These are phyloP conservation scores for Eublepharis macularius DNA, from an alignment of 2,113 vertebrate genomes.

Conservation along the genomic window DNA sequence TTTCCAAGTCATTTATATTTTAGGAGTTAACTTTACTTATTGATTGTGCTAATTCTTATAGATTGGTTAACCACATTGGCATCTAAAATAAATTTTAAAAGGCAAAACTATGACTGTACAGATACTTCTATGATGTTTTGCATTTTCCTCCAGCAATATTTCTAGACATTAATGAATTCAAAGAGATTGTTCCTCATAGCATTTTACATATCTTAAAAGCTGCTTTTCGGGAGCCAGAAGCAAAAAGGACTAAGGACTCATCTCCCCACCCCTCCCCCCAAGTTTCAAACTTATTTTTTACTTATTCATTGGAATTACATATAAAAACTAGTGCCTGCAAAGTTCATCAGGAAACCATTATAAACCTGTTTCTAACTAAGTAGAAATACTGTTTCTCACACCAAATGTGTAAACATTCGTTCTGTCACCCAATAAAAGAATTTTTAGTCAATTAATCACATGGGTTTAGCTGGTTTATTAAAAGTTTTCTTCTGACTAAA, in stretches of 20 bases:
- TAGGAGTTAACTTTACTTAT: not conserved
- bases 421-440: no score
- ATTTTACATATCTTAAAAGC: not conserved
- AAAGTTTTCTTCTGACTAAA: no score
- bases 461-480: no score
- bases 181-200: not conserved
- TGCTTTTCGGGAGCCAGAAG: not conserved
- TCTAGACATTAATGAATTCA: not conserved
- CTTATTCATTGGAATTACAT: no score
- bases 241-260: not conserved
- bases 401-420: no score
- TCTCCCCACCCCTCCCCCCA: not conserved
- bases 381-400: no score
- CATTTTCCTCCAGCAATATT: not conserved
- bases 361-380: no score
- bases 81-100: not conserved
- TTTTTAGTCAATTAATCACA: no score
- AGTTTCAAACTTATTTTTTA: no score
- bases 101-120: not conserved
- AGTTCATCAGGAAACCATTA: no score
- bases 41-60: slow-evolving; percentile 12
- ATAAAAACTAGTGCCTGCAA: no score
- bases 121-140: slow-evolving; percentile 11
- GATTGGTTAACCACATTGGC: not conserved
- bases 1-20: slow-evolving; percentile 1